Evolutionary conservation across 1,140 invertebrate species (phyloP), one percentile per base, ranked within the genome.

Genomic region (Hyphantria cunea): DNA sequence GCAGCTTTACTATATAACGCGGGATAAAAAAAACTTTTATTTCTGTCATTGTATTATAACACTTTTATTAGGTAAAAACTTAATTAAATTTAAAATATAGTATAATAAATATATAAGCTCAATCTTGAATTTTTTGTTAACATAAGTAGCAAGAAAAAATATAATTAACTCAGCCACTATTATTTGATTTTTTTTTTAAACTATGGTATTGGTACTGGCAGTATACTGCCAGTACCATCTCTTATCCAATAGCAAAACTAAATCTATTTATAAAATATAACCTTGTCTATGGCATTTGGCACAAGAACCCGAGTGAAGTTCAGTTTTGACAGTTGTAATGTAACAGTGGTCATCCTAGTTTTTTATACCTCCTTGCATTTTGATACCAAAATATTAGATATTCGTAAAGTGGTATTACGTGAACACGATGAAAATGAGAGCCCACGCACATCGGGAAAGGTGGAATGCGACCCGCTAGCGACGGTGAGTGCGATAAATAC

Each of bases 351-450:
- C 81, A 88, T 90, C 82, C 76, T 84, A 86, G 86, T 86, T 90
- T 76, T 90, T 88, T 87, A 83, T 84, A 81, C 82, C 81, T 84
- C 82, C 82, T 84, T 87, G 83, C 84, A 87, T 87, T 88, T 90
- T 84, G 85, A 90, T 90, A 88, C 85, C 74, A 88, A 90, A 88
- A 86, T 86, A 86, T 86, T 84, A 88, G 83, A 86, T 86, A 88
- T 88, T 88, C 78, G 83, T 76, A 80, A 80, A 82, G 84, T 86
- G 81, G 83, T 88, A 86, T 90, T 90, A 90, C 87, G 87, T 90
- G 87, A 87, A 86, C 85, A 85, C 80, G 81, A 89, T 89, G 86
- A 89, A 88, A 89, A 89, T 89, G 82, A 76, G 80, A 83, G 68
- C 86, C 86, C 85, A 89, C 86, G 85, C 86, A 88, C 70, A 80